These are phyloP conservation scores for Knipowitschia caucasica DNA, from an alignment of 2,797 vertebrate genomes.

Conservation along the genomic window DNA sequence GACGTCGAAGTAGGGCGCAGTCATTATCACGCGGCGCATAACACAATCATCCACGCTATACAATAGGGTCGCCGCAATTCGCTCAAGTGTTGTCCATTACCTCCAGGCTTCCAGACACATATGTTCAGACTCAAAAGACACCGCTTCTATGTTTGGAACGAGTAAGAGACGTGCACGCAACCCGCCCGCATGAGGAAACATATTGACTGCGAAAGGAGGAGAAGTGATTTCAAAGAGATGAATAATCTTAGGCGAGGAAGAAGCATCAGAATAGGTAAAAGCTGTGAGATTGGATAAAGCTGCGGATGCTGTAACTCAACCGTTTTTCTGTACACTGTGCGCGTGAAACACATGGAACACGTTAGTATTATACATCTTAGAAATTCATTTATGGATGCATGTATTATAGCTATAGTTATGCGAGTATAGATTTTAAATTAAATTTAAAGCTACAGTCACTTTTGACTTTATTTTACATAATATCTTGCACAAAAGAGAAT, in stretches of 20 bases:
- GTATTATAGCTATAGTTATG: too few species aligned
- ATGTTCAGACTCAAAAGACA: slow-evolving; percentile 30
- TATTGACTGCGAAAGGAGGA: slow-evolving; percentile 20
- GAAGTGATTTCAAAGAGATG: slow-evolving; percentile 11
- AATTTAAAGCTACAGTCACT: too few species aligned
- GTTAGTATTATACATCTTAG: too few species aligned
- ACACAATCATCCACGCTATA: slow-evolving; percentile 81
- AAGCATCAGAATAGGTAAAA: slow-evolving; percentile 5
- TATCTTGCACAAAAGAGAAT: too few species aligned
- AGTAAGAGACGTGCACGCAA: slow-evolving; percentile 48
- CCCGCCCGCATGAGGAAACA: slow-evolving; percentile 25
- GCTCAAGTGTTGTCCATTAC: slow-evolving; percentile 76
- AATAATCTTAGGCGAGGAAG: background rate
- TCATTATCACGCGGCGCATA: slow-evolving; percentile 80
- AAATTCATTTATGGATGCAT: too few species aligned
- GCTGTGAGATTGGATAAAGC: slow-evolving; percentile 31
- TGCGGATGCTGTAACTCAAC: slow-evolving; percentile 40
- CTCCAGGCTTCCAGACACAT: slow-evolving; percentile 64
- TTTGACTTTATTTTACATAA: too few species aligned
- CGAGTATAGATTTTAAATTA: too few species aligned
- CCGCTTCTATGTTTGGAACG: slow-evolving; percentile 43
- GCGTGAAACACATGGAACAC: too few species aligned
- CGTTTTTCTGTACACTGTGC: too few species aligned
- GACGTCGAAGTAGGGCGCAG: slow-evolving; percentile 81
- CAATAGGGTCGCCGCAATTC: slow-evolving; percentile 79